Base-by-base conservation (phyloP, 2,888 invertebrate genomes). In the Luperina testacea region DNA sequence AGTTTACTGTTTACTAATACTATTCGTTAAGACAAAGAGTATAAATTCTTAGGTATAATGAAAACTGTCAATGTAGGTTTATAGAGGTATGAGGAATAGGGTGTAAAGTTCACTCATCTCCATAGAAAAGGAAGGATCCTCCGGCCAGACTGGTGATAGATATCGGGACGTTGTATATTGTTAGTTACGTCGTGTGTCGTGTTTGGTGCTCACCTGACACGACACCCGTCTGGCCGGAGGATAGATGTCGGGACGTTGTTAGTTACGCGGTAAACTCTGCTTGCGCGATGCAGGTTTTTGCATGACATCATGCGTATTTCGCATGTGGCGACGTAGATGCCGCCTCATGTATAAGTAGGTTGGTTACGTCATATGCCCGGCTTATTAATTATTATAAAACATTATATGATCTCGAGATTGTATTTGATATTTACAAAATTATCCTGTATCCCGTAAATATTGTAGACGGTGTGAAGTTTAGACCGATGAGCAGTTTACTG, bases 341-440 rank as follows among this genome's bases (percentile, higher is more conserved):
- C 53, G 20, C 20, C 20, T 8, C 53, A 53, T 2, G 7, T 7
- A 38, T 48, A 70, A 1, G 8, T 8, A 17, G 11, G 32, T 13
- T 45, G 59, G 17, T 72, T n/a, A 38, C 48, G 8, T 13, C 13
- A 24, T 27, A 45, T 17, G 32, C 32, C 48, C 2, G 57, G 7
- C 17, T 61, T 24, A 42, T 45, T 45, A 9, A 51, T n/a, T 51
- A 42, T n/a, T 51, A 53, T 27, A 38, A 73, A 81, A 73, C 27
- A 74, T 24, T n/a, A 6, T 17, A 27, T 48, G 53, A 64, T 76
- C 57, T 65, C n/a, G 48, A 82, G 24, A 82, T 78, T 75, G 17
- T 57, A 45, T 77, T 80, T 67, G 80, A 53, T 83, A 59, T 77
- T 51, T 68, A 53, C 1, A 15, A 27, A 17, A 53, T 38, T 32